Percentiles rank a stretch among this genome's conserved stretches.
phyloP scores from a whole-genome alignment of 2,797 vertebrate species.

The Miichthys miiuy region DNA sequence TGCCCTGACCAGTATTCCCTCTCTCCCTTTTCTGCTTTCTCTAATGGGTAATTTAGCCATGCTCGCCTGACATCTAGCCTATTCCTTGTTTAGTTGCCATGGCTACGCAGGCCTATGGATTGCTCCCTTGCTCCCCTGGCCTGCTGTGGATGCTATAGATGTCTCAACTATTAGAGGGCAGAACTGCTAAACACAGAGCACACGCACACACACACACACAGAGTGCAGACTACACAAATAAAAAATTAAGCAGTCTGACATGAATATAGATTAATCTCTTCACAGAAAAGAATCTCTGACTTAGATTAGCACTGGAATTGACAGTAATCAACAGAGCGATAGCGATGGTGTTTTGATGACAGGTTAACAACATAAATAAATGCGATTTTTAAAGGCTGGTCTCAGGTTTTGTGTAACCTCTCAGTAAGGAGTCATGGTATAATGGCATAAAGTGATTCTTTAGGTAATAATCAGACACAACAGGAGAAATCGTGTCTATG shows the following conservation, averaged over 20 bases:
- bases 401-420: not conserved
- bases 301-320: slow-evolving; percentile 19
- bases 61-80: slow-evolving; percentile 87
- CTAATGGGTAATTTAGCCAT: slow-evolving; percentile 90
- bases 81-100: slow-evolving; percentile 90
- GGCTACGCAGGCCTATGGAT: slow-evolving; percentile 86
- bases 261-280: slow-evolving; percentile 45
- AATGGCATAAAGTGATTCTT: slow-evolving; percentile 6
- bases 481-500: slow-evolving; percentile 3
- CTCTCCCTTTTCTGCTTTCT: slow-evolving; percentile 83
- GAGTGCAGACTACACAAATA: slow-evolving; percentile 36
- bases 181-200: slow-evolving; percentile 66
- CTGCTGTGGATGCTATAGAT: slow-evolving; percentile 82
- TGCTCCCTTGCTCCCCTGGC: slow-evolving; percentile 82
- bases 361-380: slow-evolving; percentile 29
- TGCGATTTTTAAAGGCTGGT: not conserved
- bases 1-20: slow-evolving; percentile 84
- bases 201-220: slow-evolving; percentile 33
- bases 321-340: slow-evolving; percentile 14
- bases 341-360: slow-evolving; percentile 31
- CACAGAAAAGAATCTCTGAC: slow-evolving; percentile 29
- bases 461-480: slow-evolving; percentile 2
- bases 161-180: slow-evolving; percentile 83
- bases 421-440: not conserved
- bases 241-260: slow-evolving; percentile 51